Evolutionary conservation across 2,888 invertebrate species (phyloP), one percentile per base, ranked within the genome.

Genomic region (Empis livida): DNA sequence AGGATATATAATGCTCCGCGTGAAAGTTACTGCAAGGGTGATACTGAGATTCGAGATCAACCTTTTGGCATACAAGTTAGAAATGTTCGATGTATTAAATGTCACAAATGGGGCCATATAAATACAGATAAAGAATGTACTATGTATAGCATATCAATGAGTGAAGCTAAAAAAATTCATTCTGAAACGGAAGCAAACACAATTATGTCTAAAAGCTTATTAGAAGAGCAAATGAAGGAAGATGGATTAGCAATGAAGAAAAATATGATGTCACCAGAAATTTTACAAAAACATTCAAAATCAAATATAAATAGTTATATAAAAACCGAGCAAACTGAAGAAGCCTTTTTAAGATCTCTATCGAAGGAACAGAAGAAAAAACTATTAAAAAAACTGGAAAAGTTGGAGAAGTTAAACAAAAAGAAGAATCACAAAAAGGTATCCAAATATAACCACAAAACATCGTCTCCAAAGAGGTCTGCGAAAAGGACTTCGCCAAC

Each of bases 1-100:
- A 77, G 99, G 42, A 97, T 97, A 67, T 99, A 93, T 61, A 97
- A 97, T 73, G 99, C 99, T 6, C 99, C 99, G 0, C 77, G 99
- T 67, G 99, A 99, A 71, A 93, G 93, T 59, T 97, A 94, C 66
- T 95, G 96, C 60, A 96, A 96, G 68, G 93, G 93, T 15, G 94
- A 99, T 65, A 92, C 93, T 53, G 92, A 93, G 67, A 97, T 99
- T 59, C 77, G 92, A 49, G 99, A 99, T 71, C 96, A 97, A 67
- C 97, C 97, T 0, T 97, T 97, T 75, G 97, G 97, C 35, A 97
- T 97, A 59, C 82, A 94, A 71, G 95, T 96, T 3, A 74, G 95
- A 46, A 95, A 99, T 73, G 97, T 99, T 0, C 78, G 97, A 31
- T 99, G 99, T 61, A 93, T 99, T 49, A 97, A 97, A 67, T 99